These are phyloP conservation scores for Tigriopus californicus DNA, from an alignment of 2,888 invertebrate species.

Conservation along the genomic window DNA sequence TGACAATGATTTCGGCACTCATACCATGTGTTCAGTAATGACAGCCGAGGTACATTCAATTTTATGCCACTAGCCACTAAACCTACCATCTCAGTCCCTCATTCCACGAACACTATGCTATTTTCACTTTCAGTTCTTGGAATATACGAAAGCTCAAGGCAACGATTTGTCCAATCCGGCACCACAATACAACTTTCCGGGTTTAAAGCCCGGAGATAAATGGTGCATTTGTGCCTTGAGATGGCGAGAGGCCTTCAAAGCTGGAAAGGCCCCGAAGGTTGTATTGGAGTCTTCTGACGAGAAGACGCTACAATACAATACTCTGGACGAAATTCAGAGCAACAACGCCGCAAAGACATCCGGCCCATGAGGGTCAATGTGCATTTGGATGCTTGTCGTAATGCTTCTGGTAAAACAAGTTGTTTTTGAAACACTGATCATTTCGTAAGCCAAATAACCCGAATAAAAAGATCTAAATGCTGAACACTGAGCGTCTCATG, in stretches of 20 bases:
- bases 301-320: neutral
- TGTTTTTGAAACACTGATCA: too few relatives aligned
- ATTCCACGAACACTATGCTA: neutral
- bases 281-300: neutral
- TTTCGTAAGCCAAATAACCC: too few relatives aligned
- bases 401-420: too few relatives aligned
- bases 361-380: too few relatives aligned
- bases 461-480: too few relatives aligned
- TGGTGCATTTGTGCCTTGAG: neutral
- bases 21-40: neutral
- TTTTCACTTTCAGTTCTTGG: neutral
- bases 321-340: neutral
- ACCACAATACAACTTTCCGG: neutral
- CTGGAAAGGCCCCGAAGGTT: neutral
- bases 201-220: neutral
- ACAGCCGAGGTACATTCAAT: neutral
- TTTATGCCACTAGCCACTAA: neutral
- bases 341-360: too few relatives aligned
- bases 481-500: too few relatives aligned
- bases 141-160: neutral
- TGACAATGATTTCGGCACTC: neutral
- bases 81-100: neutral
- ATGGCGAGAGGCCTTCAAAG: neutral
- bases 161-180: constrained; percentile 1
- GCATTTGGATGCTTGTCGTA: too few relatives aligned